phyloP scores from a whole-genome alignment of 2,797 vertebrate species.

The Limnodromus scolopaceus region DNA sequence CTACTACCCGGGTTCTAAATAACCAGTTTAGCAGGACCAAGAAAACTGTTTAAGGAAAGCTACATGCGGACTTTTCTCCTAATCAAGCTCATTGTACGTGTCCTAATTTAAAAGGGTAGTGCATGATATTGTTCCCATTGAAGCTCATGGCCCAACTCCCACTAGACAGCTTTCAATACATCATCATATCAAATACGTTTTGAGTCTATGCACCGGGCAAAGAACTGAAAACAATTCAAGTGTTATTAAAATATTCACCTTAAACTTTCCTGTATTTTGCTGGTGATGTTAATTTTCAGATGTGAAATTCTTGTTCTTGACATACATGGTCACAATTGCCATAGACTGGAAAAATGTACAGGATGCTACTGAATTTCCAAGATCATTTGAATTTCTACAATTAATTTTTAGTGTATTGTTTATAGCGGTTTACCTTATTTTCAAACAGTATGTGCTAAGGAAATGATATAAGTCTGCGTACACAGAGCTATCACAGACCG shows the following conservation, averaged over 20 bases:
- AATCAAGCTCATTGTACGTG: neutral
- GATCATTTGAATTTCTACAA: neutral
- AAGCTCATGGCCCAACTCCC: neutral
- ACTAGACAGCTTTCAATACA: neutral
- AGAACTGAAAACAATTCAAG: neutral
- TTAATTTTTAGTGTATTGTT: neutral
- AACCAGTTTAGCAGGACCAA: neutral
- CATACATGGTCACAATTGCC: neutral
- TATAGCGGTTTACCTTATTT: neutral
- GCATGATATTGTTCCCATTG: neutral
- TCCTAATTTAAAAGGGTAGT: neutral
- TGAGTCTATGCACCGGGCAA: neutral
- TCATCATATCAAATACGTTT: neutral
- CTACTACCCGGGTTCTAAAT: neutral
- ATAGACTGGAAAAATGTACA: neutral
- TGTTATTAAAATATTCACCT: neutral
- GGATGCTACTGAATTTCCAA: neutral
- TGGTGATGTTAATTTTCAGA: neutral
- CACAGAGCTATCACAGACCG: rapidly evolving
- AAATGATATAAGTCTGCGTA: neutral
- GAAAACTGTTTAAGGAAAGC: neutral
- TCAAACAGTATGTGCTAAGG: neutral
- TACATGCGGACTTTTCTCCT: neutral
- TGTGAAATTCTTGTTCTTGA: neutral
- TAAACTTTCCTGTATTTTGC: neutral